Evolutionary conservation across 2,113 vertebrate species (phyloP).

Genomic region (Alces alces): DNA sequence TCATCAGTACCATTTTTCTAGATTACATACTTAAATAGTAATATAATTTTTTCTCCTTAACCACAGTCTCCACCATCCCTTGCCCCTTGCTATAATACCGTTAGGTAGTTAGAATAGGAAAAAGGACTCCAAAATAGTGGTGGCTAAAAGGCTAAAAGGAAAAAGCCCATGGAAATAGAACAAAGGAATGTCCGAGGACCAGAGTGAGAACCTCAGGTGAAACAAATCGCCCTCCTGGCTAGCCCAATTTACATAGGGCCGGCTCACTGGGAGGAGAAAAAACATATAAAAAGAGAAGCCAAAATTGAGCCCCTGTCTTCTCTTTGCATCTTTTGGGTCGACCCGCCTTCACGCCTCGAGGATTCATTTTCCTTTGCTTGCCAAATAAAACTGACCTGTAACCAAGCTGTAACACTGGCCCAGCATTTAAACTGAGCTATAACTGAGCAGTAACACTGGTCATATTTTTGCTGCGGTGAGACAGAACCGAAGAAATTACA

Average conservation of each 20-base stretch:
- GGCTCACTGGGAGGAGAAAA: background rate
- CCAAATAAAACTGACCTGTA: background rate
- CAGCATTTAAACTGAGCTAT: background rate
- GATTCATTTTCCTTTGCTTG: background rate
- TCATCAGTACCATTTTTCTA: background rate
- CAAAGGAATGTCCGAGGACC: background rate
- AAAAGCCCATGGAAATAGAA: background rate
- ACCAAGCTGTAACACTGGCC: background rate
- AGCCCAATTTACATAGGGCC: background rate
- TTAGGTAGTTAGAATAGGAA: background rate
- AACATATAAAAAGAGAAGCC: background rate
- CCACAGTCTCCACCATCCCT: background rate
- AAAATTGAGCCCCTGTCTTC: background rate
- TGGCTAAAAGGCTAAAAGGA: background rate
- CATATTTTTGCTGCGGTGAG: background rate
- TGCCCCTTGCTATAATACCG: background rate
- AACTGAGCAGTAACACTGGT: background rate
- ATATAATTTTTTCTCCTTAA: background rate
- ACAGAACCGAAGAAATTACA: background rate
- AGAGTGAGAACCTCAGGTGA: background rate
- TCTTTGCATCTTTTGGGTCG: background rate
- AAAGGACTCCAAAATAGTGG: background rate
- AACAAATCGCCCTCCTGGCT: background rate
- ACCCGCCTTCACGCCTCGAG: rapidly evolving
- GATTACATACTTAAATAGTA: background rate